Evolutionary conservation across 2,888 invertebrate species (phyloP), one percentile per base, ranked within the genome.

Genomic region (Machimus atricapillus): DNA sequence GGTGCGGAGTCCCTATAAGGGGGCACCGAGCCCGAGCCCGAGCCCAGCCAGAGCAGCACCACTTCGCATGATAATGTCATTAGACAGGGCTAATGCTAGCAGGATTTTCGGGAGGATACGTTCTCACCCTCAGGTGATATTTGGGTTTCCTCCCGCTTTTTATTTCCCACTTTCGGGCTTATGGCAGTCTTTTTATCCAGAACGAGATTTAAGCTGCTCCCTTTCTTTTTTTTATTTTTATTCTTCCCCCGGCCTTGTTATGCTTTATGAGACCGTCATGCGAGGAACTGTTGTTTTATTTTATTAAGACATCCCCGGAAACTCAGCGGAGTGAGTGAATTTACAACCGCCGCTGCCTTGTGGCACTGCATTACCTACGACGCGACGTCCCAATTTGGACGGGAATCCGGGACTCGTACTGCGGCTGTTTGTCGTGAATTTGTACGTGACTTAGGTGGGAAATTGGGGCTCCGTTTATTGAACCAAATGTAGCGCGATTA

Each of bases 31-130:
- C 12, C 40, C 37, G 37, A 16, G 19, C 8, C 40, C n/a, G 37
- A 40, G 31, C 8, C 19, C 9, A 23, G 37, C 27, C 58, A 19
- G 56, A 40, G n/a, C 73, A 31, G 43, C 85, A 74, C 74, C 73
- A 74, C 73, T 85, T 43, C 46, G 85, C 58, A 82, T 85, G 85
- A 85, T 85, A 74, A 85, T 74, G 73, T 85, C 85, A 74, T 85
- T 85, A 85, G 85, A 85, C 74, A 74, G 43, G 46, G 73, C 73
- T 83, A 83, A 83, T 83, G 83, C 83, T 73, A 16, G 73, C 23
- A 40, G 83, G 19, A 83, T 83, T n/a, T 81, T n/a, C 31, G 56
- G 81, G 37, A 66, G 40, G 40, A 37, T 40, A 79, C 46, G 8
- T 66, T 31, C 74, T 85, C 43, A 73, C 85, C 85, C 74, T 74